These are phyloP conservation scores for Wiebesia pumilae DNA, from an alignment of 1,140 invertebrate genomes.

Conservation along the genomic window DNA sequence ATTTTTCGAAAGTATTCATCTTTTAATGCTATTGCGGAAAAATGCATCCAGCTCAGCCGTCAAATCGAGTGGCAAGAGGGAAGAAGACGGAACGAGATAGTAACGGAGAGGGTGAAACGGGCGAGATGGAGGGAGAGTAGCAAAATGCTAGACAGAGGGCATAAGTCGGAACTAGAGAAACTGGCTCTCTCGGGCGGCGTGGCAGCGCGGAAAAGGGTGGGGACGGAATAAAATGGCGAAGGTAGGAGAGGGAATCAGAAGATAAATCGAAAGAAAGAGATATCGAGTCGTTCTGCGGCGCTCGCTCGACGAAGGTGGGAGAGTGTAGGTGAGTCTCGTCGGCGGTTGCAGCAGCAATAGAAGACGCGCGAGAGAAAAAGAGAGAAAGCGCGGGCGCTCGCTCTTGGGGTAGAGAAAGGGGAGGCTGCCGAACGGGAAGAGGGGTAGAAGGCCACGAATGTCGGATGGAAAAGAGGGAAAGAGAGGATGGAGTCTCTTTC, in stretches of 20 bases:
- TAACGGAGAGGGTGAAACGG: constrained; percentile 51
- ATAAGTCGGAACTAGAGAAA: constrained; percentile 39
- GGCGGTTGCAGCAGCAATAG: constrained; percentile 59
- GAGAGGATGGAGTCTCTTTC: constrained; percentile 55
- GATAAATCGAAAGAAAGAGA: constrained; percentile 56
- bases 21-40: constrained; percentile 24
- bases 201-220: background rate
- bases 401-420: constrained; percentile 61
- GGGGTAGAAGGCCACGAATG: constrained; percentile 71
- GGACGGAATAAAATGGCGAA: constrained; percentile 43
- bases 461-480: constrained; percentile 72
- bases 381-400: constrained; percentile 52
- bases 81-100: constrained; percentile 45
- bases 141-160: constrained; percentile 51
- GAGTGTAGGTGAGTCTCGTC: constrained; percentile 51
- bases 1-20: constrained; percentile 30
- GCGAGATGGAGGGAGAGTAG: constrained; percentile 42
- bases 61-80: constrained; percentile 24
- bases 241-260: constrained; percentile 58
- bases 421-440: constrained; percentile 64
- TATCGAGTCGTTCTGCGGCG: constrained; percentile 51
- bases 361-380: constrained; percentile 59
- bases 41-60: constrained; percentile 16
- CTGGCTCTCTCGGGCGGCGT: constrained; percentile 3
- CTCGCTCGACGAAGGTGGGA: constrained; percentile 44